Evolutionary conservation across 2,888 invertebrate genomes (phyloP).

Genomic region (Cantharis rustica): DNA sequence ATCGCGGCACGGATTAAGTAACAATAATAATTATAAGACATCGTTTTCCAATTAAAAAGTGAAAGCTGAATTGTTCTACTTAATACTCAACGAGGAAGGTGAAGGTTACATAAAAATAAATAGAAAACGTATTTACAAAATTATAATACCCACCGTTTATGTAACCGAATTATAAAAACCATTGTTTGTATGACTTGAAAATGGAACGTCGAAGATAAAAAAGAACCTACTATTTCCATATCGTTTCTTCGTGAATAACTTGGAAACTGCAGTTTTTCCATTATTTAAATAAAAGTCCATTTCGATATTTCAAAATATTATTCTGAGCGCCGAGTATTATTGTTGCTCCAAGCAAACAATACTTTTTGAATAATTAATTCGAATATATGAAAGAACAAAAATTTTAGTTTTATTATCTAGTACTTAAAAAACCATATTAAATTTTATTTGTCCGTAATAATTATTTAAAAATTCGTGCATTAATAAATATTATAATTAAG

Average conservation of each 20-base stretch:
- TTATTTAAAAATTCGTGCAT: background rate
- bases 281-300: background rate
- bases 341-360: background rate
- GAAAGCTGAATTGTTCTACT: background rate
- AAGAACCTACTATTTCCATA: background rate
- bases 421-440: background rate
- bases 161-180: background rate
- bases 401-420: no score
- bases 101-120: constrained; percentile 4
- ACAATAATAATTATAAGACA: background rate
- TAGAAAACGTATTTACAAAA: background rate
- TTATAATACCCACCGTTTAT: background rate
- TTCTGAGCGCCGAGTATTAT: background rate
- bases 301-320: background rate
- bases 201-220: background rate
- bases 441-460: background rate
- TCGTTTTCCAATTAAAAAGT: background rate
- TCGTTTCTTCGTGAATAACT: background rate
- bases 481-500: background rate
- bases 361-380: background rate
- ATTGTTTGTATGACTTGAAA: background rate
- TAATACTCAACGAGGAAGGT: background rate
- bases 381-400: background rate
- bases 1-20: background rate
- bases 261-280: background rate